Conservation (phyloP, 2,113 vertebrate species). For the Ahaetulla prasina region DNA sequence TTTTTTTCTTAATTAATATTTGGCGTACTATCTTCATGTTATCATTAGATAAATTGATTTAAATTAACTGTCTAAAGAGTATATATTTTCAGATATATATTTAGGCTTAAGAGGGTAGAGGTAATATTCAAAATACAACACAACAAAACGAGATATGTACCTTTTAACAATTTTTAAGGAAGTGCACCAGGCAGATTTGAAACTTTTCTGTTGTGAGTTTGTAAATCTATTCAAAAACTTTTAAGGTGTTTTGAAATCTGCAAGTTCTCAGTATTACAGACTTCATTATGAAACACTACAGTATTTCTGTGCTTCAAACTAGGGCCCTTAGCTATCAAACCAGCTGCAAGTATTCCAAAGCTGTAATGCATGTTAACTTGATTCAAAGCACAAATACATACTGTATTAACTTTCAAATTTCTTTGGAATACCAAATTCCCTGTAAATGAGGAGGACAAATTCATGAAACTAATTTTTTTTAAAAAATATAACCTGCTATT, state of each 20-base stretch:
- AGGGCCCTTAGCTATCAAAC: slow-evolving; percentile 2
- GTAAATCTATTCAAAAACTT: neutral
- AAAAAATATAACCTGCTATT: too few species aligned
- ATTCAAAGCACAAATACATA: neutral
- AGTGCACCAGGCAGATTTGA: neutral
- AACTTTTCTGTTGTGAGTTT: neutral
- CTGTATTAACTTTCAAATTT: neutral
- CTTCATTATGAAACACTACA: neutral
- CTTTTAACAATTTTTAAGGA: neutral
- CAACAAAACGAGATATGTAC: neutral
- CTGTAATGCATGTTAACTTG: neutral
- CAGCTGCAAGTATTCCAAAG: neutral
- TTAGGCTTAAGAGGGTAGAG: neutral
- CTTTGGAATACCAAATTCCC: neutral
- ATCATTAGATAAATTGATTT: neutral
- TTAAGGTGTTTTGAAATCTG: neutral
- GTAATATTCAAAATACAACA: neutral
- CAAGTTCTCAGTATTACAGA: neutral
- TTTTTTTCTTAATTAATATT: neutral
- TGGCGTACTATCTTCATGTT: neutral
- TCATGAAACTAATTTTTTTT: neutral
- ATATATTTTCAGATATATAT: neutral
- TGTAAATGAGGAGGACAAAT: neutral
- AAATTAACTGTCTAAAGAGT: neutral
- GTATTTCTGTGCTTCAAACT: neutral